A percentile compares a stretch with the other conserved stretches of the same genome.
These are phyloP conservation scores for Kryphioiulus occultus DNA, from an alignment of 2,888 invertebrate species.

Conservation along the genomic window DNA sequence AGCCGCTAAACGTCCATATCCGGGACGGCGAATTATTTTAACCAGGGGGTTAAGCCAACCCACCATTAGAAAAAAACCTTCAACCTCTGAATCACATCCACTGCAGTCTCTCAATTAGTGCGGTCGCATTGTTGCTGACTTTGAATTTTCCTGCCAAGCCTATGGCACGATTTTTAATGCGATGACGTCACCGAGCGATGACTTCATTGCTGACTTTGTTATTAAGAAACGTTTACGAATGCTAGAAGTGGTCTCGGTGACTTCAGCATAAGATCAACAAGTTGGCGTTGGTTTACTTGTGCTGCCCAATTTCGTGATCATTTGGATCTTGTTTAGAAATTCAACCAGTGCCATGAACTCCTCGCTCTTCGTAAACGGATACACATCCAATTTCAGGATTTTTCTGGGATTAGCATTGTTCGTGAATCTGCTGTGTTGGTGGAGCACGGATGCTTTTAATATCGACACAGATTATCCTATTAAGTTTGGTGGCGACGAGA, in stretches of 20 bases:
- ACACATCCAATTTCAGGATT: not conserved
- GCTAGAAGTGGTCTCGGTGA: not conserved
- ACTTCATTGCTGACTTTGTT: not conserved
- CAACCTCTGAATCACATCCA: slow-evolving; percentile 6
- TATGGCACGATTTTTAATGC: slow-evolving; percentile 7
- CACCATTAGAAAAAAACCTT: not conserved
- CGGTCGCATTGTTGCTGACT: not conserved
- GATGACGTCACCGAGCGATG: not conserved
- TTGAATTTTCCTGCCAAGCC: not conserved
- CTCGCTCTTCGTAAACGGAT: not conserved
- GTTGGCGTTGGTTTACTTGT: not conserved
- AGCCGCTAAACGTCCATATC: not conserved
- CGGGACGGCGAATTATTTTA: slow-evolving; percentile 7
- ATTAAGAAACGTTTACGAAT: slow-evolving; percentile 2
- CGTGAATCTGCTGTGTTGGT: not conserved
- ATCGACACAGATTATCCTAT: not conserved
- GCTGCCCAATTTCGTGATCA: too few species aligned
- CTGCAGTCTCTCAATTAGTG: not conserved
- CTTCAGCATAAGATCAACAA: not conserved
- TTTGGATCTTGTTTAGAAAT: too few species aligned
- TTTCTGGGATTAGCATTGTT: not conserved
- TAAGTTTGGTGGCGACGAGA: not conserved
- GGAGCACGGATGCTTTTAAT: not conserved
- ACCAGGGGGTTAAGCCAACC: not conserved
- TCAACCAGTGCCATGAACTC: not conserved